Percentiles rank a stretch among this genome's conserved stretches.
phyloP scores from a whole-genome alignment of 2,797 vertebrate genomes.

The Meriones psammophilus region DNA sequence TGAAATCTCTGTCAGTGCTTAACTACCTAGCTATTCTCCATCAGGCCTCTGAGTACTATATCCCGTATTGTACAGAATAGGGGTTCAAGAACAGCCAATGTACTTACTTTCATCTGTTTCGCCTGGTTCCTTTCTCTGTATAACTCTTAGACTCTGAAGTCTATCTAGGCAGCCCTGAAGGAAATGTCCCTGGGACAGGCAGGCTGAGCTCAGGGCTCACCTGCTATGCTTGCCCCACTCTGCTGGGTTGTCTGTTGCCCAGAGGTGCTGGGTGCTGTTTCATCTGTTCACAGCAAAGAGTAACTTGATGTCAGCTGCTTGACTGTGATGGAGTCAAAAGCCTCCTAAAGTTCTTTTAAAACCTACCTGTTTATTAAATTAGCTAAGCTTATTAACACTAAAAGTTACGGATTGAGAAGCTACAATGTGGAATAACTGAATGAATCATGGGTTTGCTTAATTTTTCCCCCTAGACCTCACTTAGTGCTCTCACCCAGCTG shows the following conservation, averaged over 20 bases:
- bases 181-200: neutral
- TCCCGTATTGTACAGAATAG: neutral
- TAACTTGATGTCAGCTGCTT: constrained; percentile 24
- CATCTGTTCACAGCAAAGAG: neutral
- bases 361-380: neutral
- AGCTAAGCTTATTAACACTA: constrained; percentile 54
- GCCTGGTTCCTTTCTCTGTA: neutral
- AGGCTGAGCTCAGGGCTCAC: neutral
- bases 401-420: constrained; percentile 24
- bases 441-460: constrained; percentile 44
- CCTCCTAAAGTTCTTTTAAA: neutral
- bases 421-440: constrained; percentile 38
- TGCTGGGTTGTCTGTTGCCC: neutral
- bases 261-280: neutral
- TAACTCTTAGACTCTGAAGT: neutral
- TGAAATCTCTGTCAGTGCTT: neutral
- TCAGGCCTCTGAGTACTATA: neutral
- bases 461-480: constrained; percentile 90
- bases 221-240: neutral
- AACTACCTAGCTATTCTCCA: neutral
- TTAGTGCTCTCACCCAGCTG: constrained; percentile 94
- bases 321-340: neutral
- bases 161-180: neutral
- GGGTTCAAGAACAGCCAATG: neutral
- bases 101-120: neutral